Evolutionary conservation across 1,140 invertebrate genomes (phyloP), one percentile per base, ranked within the genome.

Genomic region (Monochamus saltuarius): DNA sequence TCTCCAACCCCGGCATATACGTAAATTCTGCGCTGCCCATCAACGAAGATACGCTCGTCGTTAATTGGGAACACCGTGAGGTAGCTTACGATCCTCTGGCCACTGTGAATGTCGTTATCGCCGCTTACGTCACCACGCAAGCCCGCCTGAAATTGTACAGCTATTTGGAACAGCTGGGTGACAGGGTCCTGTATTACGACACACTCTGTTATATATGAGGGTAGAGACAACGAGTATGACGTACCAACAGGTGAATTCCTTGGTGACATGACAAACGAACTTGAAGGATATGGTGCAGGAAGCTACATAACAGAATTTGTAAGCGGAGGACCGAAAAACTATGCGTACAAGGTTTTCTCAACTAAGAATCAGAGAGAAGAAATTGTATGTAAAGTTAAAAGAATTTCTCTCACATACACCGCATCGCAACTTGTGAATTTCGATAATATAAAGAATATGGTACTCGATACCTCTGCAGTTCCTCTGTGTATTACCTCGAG

Each of bases 101-200:
- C 39, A 57, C 46, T 0, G 71, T 71, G 1, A 78, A 75, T 55
- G 67, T 79, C 0, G 68, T 70, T 34, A 51, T 78, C 8, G 75
- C 74, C 4, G 67, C 65, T 3, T 78, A 70, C 55, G 74, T 73
- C 1, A 78, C 76, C 4, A 68, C 70, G 10, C 66, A 70, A 11
- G 77, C 75, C 7, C 57, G 56, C 17, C 40, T 63, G n/a, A 56
- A 59, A 45, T 19, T 63, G n/a, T 63, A 59, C 16, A 55, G 42
- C 2, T 63, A 55, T 39, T 36, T 63, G 8, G 50, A 59, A 34
- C 11, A n/a, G n/a, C n/a, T n/a, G n/a, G n/a, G n/a, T n/a, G n/a
- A n/a, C n/a, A 6, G 50, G 1, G 22, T 29, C 2, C 22, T 29
- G 22, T 29, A 29, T 29, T 29, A 62, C 42, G 77, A 78, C 59